Conservation (phyloP, 2,797 vertebrate genomes). For the Merluccius polli region DNA sequence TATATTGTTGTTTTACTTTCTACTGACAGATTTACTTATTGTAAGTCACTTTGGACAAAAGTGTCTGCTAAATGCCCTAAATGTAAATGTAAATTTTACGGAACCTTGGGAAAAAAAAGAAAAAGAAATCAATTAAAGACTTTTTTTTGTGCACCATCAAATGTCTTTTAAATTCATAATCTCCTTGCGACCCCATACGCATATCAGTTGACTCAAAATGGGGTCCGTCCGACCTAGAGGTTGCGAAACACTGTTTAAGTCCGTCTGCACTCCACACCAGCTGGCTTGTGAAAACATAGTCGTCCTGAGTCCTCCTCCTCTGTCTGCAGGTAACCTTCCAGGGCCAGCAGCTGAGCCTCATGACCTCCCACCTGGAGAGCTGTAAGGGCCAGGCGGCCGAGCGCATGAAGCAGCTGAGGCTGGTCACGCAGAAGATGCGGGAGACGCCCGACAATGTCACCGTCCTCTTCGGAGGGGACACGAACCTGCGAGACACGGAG, state of each 20-base stretch:
- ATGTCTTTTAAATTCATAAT: too few relatives aligned
- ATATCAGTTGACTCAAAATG: too few relatives aligned
- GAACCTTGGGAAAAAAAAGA: not conserved
- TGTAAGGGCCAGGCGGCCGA: slow-evolving; percentile 82
- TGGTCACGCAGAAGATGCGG: slow-evolving; percentile 75
- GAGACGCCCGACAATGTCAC: slow-evolving; percentile 76
- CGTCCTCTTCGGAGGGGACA: slow-evolving; percentile 93
- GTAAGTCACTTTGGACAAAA: too few relatives aligned
- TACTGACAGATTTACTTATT: too few relatives aligned
- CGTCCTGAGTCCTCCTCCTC: not conserved
- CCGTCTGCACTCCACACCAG: not conserved
- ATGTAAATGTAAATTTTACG: too few relatives aligned
- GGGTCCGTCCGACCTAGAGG: too few relatives aligned
- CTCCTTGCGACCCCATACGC: too few relatives aligned
- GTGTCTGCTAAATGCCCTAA: too few relatives aligned
- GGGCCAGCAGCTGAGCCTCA: slow-evolving; percentile 81
- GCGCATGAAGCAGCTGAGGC: slow-evolving; percentile 81
- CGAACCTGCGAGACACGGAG: slow-evolving; percentile 90
- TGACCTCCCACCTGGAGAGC: slow-evolving; percentile 97
- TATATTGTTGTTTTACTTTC: too few relatives aligned
- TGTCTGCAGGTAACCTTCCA: slow-evolving; percentile 74
- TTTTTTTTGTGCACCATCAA: too few relatives aligned
- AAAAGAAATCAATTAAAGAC: too few relatives aligned
- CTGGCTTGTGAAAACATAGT: not conserved
- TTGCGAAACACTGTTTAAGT: not conserved